These are phyloP conservation scores for Champsocephalus esox DNA, from an alignment of 2,797 vertebrate species.

Conservation along the genomic window DNA sequence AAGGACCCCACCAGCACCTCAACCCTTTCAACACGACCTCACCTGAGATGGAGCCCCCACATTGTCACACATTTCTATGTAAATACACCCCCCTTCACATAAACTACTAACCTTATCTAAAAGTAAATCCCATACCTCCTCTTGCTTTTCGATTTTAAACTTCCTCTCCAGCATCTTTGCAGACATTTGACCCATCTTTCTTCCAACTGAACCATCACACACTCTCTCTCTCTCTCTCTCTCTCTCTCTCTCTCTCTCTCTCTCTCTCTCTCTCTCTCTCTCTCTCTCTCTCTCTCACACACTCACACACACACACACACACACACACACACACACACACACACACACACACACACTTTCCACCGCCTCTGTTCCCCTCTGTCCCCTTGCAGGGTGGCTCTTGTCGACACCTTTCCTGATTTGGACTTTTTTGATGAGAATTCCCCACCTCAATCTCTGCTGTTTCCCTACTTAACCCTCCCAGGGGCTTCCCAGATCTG, in stretches of 20 bases:
- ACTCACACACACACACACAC: conserved; percentile 3
- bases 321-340: conserved; percentile 4
- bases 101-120: conserved; percentile 16
- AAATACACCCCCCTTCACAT: neutral
- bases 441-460: conserved; percentile 85
- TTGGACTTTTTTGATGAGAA: conserved; percentile 83
- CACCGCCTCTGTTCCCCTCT: conserved; percentile 54
- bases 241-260: too few species aligned
- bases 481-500: conserved; percentile 65
- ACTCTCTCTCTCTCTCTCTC: too few species aligned
- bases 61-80: conserved; percentile 8
- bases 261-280: too few species aligned
- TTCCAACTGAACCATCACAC: conserved; percentile 5
- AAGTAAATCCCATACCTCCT: conserved; percentile 14
- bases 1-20: conserved; percentile 62
- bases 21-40: conserved; percentile 54
- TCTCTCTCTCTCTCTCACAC: neutral
- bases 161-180: conserved; percentile 4
- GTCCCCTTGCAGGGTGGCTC: conserved; percentile 71
- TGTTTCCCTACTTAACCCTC: conserved; percentile 83
- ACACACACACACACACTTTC: conserved; percentile 22
- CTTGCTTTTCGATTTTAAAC: conserved; percentile 7
- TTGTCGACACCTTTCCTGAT: conserved; percentile 82
- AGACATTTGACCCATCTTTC: conserved; percentile 37
- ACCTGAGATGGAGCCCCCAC: conserved; percentile 38